Evolutionary conservation across 2,113 vertebrate genomes (phyloP).

Genomic region (Petrocephalus microphthalmus): DNA sequence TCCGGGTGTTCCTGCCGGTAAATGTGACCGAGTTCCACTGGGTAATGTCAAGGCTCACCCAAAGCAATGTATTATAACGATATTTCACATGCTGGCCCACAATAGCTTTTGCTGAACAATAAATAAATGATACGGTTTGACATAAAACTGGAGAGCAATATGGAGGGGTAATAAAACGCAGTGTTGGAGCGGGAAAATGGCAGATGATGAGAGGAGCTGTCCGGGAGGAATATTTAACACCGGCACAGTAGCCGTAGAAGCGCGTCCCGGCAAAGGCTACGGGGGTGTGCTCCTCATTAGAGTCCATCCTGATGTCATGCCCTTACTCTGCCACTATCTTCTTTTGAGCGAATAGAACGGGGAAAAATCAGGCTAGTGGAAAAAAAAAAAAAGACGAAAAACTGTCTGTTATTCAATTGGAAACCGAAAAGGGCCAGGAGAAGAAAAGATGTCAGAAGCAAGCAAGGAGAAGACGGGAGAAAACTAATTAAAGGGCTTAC

Average conservation of each 20-base stretch:
- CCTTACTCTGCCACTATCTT: background rate
- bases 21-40: background rate
- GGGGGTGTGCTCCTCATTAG: background rate
- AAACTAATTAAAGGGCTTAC: background rate
- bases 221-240: background rate
- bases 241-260: background rate
- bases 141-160: slow-evolving; percentile 4
- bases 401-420: background rate
- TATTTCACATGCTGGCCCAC: background rate
- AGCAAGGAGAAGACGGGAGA: background rate
- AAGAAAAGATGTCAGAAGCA: background rate
- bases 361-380: background rate
- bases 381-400: background rate
- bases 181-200: too few species aligned
- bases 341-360: background rate
- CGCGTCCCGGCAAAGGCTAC: background rate
- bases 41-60: background rate
- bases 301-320: background rate
- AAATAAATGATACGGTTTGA: slow-evolving; percentile 1
- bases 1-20: background rate
- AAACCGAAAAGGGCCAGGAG: background rate
- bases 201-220: background rate
- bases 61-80: slow-evolving; percentile 4
- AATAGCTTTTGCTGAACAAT: slow-evolving; percentile 1
- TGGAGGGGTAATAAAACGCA: background rate